These are phyloP conservation scores for Eremobia ochroleuca DNA, from an alignment of 2,888 invertebrate species.

Conservation along the genomic window DNA sequence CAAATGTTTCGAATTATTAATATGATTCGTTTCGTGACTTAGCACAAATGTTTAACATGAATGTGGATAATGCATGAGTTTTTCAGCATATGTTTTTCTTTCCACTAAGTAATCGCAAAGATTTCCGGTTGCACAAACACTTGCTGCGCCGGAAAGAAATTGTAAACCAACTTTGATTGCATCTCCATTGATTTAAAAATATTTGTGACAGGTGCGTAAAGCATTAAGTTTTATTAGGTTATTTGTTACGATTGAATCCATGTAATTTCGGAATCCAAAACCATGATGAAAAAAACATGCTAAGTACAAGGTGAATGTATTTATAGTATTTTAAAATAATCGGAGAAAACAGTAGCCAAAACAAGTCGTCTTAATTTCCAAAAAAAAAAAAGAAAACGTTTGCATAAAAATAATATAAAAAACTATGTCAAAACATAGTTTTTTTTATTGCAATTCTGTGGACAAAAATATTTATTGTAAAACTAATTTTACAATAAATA, in stretches of 20 bases:
- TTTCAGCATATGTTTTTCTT: conserved; percentile 18
- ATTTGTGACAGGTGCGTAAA: not conserved
- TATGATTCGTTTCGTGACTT: conserved; percentile 55
- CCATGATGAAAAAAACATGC: not conserved
- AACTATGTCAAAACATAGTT: no score
- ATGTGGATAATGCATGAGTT: conserved; percentile 17
- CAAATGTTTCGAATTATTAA: conserved; percentile 64
- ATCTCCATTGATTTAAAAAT: not conserved
- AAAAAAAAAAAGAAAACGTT: not conserved
- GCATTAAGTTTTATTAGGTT: not conserved
- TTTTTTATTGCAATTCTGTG: no score
- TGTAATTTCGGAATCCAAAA: not conserved
- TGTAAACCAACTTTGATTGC: not conserved
- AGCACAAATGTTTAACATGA: conserved; percentile 41
- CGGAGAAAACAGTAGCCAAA: not conserved
- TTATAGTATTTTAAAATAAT: not conserved
- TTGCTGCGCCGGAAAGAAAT: not conserved
- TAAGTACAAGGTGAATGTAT: not conserved
- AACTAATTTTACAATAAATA: not conserved
- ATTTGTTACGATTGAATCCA: not conserved
- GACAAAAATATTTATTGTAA: no score
- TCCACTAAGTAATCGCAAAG: not conserved
- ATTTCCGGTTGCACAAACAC: not conserved
- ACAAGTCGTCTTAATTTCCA: not conserved
- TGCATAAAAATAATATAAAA: no score